Conservation (phyloP, 2,797 vertebrate genomes). For the Macropus fuliginosus region DNA sequence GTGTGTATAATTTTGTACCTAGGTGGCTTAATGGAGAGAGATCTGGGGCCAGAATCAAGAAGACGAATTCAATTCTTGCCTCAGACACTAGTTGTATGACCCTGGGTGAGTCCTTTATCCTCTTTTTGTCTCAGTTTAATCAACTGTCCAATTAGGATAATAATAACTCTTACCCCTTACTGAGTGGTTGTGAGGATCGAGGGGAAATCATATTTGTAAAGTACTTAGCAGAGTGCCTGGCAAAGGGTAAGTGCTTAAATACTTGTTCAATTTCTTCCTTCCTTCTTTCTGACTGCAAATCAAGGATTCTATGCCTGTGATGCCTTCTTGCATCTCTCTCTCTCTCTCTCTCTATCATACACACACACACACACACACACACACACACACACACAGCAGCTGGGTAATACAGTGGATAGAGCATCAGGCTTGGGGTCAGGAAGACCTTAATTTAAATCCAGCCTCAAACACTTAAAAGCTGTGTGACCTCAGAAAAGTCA, state of each 20-base stretch:
- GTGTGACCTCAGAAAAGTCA: background rate
- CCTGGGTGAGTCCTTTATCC: background rate
- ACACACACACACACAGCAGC: background rate
- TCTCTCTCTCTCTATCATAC: no score
- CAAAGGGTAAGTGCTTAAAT: background rate
- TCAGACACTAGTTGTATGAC: background rate
- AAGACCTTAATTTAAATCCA: background rate
- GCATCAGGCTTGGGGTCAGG: background rate
- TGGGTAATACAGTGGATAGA: background rate
- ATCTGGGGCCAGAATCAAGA: background rate
- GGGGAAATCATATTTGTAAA: background rate
- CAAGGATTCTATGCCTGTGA: background rate
- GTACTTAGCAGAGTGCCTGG: background rate
- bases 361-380: no score
- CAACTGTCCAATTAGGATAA: background rate
- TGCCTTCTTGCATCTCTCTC: background rate
- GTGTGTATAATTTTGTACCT: no score
- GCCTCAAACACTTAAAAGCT: background rate
- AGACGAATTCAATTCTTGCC: background rate
- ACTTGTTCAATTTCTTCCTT: background rate
- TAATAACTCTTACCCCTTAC: background rate
- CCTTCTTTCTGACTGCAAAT: background rate
- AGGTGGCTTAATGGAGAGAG: no score
- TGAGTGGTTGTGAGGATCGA: background rate
- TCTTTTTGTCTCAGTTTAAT: background rate